A percentile compares a stretch with the other conserved stretches of the same genome.
Evolutionary conservation across 2,888 invertebrate species (phyloP).

Genomic region (Heterodera filipjevi): DNA sequence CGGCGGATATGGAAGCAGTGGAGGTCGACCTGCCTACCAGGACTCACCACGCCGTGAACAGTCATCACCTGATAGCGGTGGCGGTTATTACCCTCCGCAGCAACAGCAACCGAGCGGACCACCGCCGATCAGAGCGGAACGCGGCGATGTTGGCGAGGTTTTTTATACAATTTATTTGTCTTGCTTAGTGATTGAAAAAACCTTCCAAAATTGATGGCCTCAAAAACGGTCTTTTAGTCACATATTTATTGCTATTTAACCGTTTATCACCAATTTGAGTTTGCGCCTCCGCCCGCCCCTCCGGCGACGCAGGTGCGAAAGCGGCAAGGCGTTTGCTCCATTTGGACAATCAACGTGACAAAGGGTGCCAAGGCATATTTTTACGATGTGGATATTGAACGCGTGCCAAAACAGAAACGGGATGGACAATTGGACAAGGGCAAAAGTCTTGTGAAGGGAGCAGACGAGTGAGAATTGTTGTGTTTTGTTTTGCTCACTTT

Average conservation of each 20-base stretch:
- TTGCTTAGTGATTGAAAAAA: no score
- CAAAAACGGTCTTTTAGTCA: no score
- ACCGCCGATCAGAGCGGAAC: background rate
- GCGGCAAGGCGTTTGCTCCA: slow-evolving; percentile 32
- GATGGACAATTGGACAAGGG: slow-evolving; percentile 21
- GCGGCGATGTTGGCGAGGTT: background rate
- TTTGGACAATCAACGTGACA: slow-evolving; percentile 34
- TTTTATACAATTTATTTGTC: no score
- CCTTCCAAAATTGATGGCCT: no score
- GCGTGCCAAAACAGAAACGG: slow-evolving; percentile 23
- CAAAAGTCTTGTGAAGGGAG: slow-evolving; percentile 31
- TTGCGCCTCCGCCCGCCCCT: background rate
- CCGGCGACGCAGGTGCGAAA: slow-evolving; percentile 18
- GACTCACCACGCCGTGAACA: background rate
- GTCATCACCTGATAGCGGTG: background rate
- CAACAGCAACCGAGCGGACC: background rate
- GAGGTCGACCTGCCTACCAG: background rate
- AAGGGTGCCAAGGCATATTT: slow-evolving; percentile 33
- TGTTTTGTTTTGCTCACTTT: no score
- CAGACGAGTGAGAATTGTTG: slow-evolving; percentile 34
- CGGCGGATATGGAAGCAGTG: no score
- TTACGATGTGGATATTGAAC: slow-evolving; percentile 38
- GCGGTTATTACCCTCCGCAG: background rate
- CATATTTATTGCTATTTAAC: no score
- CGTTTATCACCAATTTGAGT: background rate